Conservation (phyloP, 2,113 vertebrate species). For the Xiphophorus couchianus region DNA sequence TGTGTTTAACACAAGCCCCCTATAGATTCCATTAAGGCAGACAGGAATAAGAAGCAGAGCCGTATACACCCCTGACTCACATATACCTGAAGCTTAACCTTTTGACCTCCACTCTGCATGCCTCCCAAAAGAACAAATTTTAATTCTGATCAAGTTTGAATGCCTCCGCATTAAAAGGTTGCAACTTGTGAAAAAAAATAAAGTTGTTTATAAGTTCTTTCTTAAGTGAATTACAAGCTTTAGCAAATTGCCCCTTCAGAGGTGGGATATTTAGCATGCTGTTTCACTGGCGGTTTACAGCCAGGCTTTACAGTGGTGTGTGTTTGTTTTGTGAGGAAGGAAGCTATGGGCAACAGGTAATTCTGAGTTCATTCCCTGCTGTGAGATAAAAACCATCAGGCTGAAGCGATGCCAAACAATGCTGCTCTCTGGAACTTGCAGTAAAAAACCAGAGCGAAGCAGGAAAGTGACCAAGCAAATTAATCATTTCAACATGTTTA, state of each 20-base stretch:
- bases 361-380: slow-evolving; percentile 48
- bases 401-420: slow-evolving; percentile 41
- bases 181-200: slow-evolving; percentile 34
- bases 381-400: slow-evolving; percentile 58
- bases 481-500: slow-evolving; percentile 60
- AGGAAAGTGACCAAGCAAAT: slow-evolving; percentile 59
- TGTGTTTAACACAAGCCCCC: slow-evolving; percentile 72
- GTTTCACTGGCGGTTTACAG: slow-evolving; percentile 58
- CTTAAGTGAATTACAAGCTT: slow-evolving; percentile 34
- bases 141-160: slow-evolving; percentile 54
- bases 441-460: slow-evolving; percentile 48
- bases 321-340: slow-evolving; percentile 53
- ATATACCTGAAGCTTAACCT: slow-evolving; percentile 79
- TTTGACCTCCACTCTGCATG: slow-evolving; percentile 65
- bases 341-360: slow-evolving; percentile 45
- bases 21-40: slow-evolving; percentile 71
- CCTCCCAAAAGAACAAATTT: slow-evolving; percentile 53
- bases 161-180: slow-evolving; percentile 46
- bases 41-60: slow-evolving; percentile 67
- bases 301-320: slow-evolving; percentile 33
- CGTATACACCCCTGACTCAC: slow-evolving; percentile 58
- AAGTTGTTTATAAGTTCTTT: slow-evolving; percentile 37
- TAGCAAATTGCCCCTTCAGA: slow-evolving; percentile 51
- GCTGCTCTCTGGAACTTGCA: slow-evolving; percentile 45
- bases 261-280: slow-evolving; percentile 52